A percentile compares a stretch with the other conserved stretches of the same genome.
These are phyloP conservation scores for Hippasteria phrygiana DNA, from an alignment of 53 echinoderm and acorn worm genomes.

Conservation along the genomic window DNA sequence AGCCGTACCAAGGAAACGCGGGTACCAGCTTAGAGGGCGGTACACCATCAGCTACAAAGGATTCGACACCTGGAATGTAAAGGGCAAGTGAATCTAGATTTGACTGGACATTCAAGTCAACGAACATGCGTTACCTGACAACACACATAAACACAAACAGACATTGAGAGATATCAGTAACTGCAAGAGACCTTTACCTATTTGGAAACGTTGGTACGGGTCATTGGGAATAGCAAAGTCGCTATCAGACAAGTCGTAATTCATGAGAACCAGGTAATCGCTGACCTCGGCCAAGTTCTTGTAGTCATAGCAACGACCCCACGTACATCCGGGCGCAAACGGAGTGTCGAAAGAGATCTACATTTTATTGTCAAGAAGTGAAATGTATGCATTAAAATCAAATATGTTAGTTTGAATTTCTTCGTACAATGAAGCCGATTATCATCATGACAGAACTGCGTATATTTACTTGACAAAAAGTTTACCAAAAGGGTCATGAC, in stretches of 20 bases:
- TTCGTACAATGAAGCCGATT: no score
- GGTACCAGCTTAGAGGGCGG: constrained; percentile 37
- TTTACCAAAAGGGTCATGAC: background rate
- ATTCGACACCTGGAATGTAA: constrained; percentile 45
- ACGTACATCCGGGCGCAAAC: constrained; percentile 26
- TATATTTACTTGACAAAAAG: no score
- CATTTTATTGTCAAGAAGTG: background rate
- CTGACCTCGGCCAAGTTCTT: constrained; percentile 19
- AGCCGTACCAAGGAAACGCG: constrained; percentile 67
- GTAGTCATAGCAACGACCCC: constrained; percentile 66
- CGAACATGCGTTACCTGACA: no score
- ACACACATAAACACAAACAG: no score
- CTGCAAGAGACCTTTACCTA: no score
- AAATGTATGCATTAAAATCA: background rate
- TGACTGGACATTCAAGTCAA: background rate
- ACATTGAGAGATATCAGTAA: no score
- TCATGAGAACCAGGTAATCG: constrained; percentile 58
- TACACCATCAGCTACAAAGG: constrained; percentile 21
- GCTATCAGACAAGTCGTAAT: constrained; percentile 35
- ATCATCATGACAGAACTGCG: no score
- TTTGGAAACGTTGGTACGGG: background rate
- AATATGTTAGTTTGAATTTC: no score
- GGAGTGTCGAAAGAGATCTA: constrained; percentile 54
- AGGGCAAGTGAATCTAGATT: background rate
- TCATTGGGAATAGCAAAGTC: background rate